Percentiles rank a stretch among this genome's conserved stretches.
Evolutionary conservation across 2,888 invertebrate species (phyloP).

Genomic region (Liposcelis brunnea): DNA sequence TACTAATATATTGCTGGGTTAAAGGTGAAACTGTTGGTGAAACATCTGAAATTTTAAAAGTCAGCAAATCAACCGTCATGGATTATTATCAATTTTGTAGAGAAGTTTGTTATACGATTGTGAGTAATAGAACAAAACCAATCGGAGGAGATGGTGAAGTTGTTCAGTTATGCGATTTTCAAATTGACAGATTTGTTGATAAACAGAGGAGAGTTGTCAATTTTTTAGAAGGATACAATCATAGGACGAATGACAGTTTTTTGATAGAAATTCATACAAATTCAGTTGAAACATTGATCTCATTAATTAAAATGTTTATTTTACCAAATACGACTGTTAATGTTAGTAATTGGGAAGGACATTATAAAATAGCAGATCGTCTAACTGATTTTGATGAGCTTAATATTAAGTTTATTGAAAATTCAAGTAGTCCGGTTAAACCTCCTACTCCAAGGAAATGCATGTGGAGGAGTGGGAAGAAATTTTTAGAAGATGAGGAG

Average conservation of each 20-base stretch:
- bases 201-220: slow-evolving; percentile 9
- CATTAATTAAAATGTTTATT: slow-evolving; percentile 11
- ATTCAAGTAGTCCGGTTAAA: background rate
- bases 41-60: slow-evolving; percentile 11
- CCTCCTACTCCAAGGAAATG: slow-evolving; percentile 6
- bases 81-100: slow-evolving; percentile 13
- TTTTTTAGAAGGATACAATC: slow-evolving; percentile 11
- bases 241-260: slow-evolving; percentile 11
- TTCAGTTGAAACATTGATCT: slow-evolving; percentile 6
- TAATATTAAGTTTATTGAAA: slow-evolving; percentile 10
- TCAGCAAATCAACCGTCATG: slow-evolving; percentile 12
- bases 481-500: slow-evolving; percentile 8
- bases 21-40: slow-evolving; percentile 12
- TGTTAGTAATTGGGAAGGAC: slow-evolving; percentile 10
- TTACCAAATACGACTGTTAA: slow-evolving; percentile 8
- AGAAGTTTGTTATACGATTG: slow-evolving; percentile 13
- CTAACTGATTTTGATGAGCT: slow-evolving; percentile 7
- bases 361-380: slow-evolving; percentile 9
- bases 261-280: slow-evolving; percentile 12
- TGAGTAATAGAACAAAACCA: slow-evolving; percentile 12
- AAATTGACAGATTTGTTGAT: slow-evolving; percentile 10
- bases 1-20: slow-evolving; percentile 12
- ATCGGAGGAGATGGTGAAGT: slow-evolving; percentile 10
- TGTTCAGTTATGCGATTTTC: slow-evolving; percentile 11
- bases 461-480: slow-evolving; percentile 3